Evolutionary conservation across 2,797 vertebrate species (phyloP).

Genomic region (Phoeniculus purpureus): DNA sequence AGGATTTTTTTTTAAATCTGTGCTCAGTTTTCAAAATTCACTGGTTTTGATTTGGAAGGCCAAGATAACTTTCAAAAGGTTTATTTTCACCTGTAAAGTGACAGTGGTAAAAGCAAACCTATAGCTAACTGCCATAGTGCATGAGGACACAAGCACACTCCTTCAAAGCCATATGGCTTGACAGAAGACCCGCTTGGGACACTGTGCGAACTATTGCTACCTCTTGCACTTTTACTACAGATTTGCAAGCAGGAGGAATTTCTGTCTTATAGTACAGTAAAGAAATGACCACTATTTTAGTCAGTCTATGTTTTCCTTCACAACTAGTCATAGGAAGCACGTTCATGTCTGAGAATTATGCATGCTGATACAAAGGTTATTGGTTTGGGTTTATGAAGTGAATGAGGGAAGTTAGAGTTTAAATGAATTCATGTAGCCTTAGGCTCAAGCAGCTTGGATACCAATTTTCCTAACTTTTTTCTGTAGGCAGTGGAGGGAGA

Average conservation of each 20-base stretch:
- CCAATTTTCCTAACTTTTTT: not conserved
- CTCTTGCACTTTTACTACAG: not conserved
- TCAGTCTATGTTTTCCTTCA: not conserved
- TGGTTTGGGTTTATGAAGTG: not conserved
- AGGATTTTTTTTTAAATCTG: not conserved
- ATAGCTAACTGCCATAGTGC: not conserved
- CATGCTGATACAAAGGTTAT: not conserved
- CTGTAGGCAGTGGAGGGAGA: not conserved
- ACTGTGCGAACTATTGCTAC: not conserved
- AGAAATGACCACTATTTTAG: not conserved
- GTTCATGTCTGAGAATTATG: not conserved
- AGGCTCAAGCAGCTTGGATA: not conserved
- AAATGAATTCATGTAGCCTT: not conserved
- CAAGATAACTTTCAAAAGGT: not conserved
- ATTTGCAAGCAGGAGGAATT: not conserved
- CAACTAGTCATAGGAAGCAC: not conserved
- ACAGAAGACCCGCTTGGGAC: not conserved
- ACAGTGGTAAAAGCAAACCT: not conserved
- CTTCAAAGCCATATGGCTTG: not conserved
- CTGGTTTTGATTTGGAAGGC: not conserved
- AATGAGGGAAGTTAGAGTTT: not conserved
- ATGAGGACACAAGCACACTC: not conserved
- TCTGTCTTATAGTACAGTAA: not conserved
- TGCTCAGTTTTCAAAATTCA: not conserved
- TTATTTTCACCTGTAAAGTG: not conserved